Base-by-base conservation (phyloP, 1,140 invertebrate species). In the Physella acuta region DNA sequence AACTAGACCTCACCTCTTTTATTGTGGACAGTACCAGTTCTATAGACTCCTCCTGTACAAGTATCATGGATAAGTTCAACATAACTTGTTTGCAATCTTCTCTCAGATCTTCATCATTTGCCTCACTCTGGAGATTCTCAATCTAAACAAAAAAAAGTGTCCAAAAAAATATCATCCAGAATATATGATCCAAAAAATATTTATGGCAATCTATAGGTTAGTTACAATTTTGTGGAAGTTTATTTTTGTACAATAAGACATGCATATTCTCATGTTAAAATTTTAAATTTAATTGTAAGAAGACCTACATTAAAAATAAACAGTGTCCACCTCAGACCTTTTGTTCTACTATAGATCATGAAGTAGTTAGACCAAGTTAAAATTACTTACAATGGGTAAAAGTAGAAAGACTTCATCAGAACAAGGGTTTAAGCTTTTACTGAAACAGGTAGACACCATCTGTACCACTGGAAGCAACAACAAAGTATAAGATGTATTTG, bases 51-150 rank as follows among this genome's bases (percentile, higher is more conserved):
- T 88, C 73, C 44, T 74, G 75, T 8, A 86, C 74, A 8, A 82
- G 72, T 79, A 52, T 87, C 70, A 76, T 88, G 82, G 52, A 88
- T 16, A 94, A 82, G 2, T 88, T 84, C 0, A 90, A 89, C 20
- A 96, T 82, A 26, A 92, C 87, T 36, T 86, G 81, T 4, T 86
- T 85, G 73, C 92, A 92, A 20, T 89, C 88, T 20, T 87, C 87
- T n/a, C 88, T 88, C 2, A 96, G 81, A 80, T 95, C 93, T 51
- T 92, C 91, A 80, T 96, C 93, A 0, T 87, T 84, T 52, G 83
- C 88, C 78, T 93, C 92, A 74, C 89, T 91, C 76, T 93, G 90
- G 59, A 93, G 83, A 31, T 91, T 88, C 83, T 91, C 93, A 24
- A 92, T 87, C 71, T 91, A 71, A n/a, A 36, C 49, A 53, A 36